Evolutionary conservation across 2,888 invertebrate species (phyloP).

Genomic region (Cryptocheilus praepositus): DNA sequence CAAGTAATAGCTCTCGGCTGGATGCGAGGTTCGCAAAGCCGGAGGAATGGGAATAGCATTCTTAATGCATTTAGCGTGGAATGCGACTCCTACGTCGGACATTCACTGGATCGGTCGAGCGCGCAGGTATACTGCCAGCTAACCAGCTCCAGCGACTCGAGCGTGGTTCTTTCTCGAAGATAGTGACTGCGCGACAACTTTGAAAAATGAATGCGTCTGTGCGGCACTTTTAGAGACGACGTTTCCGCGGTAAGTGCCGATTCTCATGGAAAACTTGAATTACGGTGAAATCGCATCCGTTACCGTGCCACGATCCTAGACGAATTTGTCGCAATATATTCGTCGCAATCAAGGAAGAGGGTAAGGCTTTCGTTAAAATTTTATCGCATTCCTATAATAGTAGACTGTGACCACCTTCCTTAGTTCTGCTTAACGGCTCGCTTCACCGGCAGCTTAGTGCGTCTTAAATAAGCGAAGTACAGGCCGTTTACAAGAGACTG

Average conservation of each 20-base stretch:
- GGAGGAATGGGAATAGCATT: constrained; percentile 51
- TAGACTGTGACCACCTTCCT: neutral
- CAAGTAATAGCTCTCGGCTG: neutral
- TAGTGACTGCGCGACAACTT: constrained; percentile 14
- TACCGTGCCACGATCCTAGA: too few relatives aligned
- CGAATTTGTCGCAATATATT: too few relatives aligned
- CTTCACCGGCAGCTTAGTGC: constrained; percentile 21
- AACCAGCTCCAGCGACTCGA: constrained; percentile 14
- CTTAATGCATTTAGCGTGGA: constrained; percentile 61
- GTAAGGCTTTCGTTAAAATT: neutral
- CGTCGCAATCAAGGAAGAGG: too few relatives aligned
- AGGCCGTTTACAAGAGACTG: constrained; percentile 28
- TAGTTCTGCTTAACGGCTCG: constrained; percentile 7
- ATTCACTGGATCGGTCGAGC: constrained; percentile 38
- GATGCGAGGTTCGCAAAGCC: constrained; percentile 15
- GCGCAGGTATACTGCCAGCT: neutral
- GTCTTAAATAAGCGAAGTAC: constrained; percentile 32
- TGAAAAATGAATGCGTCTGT: neutral
- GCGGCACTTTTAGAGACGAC: neutral
- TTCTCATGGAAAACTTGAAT: neutral
- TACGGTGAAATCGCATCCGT: too few relatives aligned
- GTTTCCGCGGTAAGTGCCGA: too few relatives aligned
- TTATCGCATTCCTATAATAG: constrained; percentile 1
- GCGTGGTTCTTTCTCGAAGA: constrained; percentile 12
- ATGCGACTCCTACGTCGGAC: constrained; percentile 60